A percentile compares a stretch with the other conserved stretches of the same genome.
Conservation (phyloP, 92 coral and sea anemone species). For the Phenganax marumi region DNA sequence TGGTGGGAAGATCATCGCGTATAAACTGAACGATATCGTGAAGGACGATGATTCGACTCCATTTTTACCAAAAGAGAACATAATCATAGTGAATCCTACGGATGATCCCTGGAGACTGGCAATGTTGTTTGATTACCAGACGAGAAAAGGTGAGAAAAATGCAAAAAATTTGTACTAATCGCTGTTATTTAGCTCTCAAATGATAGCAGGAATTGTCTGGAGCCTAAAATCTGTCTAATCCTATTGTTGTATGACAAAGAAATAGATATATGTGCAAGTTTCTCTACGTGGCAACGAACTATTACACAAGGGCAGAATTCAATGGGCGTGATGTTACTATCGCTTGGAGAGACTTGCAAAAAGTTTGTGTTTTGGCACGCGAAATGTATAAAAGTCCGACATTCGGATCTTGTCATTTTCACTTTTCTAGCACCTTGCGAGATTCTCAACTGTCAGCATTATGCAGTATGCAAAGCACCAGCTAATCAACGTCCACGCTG, state of each 20-base stretch:
- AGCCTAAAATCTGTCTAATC: no score
- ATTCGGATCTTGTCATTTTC: background rate
- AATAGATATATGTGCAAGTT: no score
- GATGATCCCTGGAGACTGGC: conserved; percentile 39
- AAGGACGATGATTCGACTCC: background rate
- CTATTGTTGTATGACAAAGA: no score
- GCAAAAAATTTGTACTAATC: background rate
- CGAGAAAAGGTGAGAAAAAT: conserved; percentile 31
- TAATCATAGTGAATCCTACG: background rate
- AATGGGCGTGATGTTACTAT: no score
- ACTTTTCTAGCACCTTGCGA: conserved; percentile 14
- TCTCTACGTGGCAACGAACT: no score
- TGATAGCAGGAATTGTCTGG: background rate
- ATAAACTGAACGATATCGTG: conserved; percentile 3
- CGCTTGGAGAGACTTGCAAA: background rate
- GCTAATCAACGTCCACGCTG: conserved; percentile 16
- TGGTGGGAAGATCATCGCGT: conserved; percentile 30
- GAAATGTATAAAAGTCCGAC: no score
- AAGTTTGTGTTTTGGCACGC: no score
- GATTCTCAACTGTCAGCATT: conserved; percentile 30
- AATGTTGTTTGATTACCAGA: conserved; percentile 19
- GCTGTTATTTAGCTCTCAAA: background rate
- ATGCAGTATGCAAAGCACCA: conserved; percentile 18
- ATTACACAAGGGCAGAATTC: no score
- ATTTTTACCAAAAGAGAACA: conserved; percentile 5